A percentile compares a stretch with the other conserved stretches of the same genome.
Evolutionary conservation across 2,888 invertebrate genomes (phyloP).

Genomic region (Cataglyphis albicans): DNA sequence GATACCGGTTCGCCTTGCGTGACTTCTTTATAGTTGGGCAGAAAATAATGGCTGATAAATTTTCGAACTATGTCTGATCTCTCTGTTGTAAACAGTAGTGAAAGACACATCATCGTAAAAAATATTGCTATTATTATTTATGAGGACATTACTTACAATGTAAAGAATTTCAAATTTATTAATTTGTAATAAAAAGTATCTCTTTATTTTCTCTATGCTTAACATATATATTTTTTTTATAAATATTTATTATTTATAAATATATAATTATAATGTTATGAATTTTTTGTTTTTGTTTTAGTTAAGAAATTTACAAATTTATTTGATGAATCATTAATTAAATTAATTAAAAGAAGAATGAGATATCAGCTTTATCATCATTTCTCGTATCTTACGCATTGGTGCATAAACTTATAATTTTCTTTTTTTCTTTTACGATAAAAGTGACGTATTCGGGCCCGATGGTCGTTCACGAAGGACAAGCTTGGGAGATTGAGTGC

Average conservation of each 20-base stretch:
- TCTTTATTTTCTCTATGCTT: background rate
- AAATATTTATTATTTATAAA: background rate
- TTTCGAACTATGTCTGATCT: conserved; percentile 3
- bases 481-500: conserved; percentile 82
- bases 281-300: too few relatives aligned
- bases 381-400: background rate
- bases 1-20: background rate
- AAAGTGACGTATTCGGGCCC: conserved; percentile 80
- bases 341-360: background rate
- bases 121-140: background rate
- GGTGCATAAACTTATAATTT: conserved; percentile 57
- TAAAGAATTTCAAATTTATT: background rate
- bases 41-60: conserved; percentile 2
- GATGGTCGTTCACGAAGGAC: conserved; percentile 75
- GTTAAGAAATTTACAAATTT: background rate
- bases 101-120: background rate
- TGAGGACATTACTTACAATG: background rate
- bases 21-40: background rate
- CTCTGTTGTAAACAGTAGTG: background rate
- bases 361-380: background rate
- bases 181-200: background rate
- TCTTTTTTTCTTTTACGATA: background rate
- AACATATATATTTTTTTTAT: background rate
- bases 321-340: background rate
- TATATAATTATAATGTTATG: background rate